Evolutionary conservation across 1,140 invertebrate genomes (phyloP).

Genomic region (Pogonomyrmex californicus): DNA sequence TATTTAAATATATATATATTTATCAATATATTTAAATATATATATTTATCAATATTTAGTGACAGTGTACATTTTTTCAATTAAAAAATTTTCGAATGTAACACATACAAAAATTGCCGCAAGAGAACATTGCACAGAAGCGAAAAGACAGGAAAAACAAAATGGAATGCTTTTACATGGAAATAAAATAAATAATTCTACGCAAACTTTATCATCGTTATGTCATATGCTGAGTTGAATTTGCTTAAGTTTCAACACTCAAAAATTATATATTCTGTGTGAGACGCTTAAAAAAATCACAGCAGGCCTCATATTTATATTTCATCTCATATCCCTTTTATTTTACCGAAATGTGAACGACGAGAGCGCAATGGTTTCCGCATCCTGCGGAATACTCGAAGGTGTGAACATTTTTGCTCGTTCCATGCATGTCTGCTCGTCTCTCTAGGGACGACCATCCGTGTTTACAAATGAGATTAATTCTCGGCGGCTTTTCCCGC

Average conservation of each 20-base stretch:
- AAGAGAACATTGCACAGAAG: neutral
- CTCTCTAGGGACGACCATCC: slow-evolving; percentile 2
- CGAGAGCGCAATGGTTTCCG: no score
- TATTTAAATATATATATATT: neutral
- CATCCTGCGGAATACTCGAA: neutral
- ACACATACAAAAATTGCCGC: neutral
- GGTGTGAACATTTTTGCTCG: slow-evolving; percentile 30
- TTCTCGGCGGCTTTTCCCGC: slow-evolving; percentile 23
- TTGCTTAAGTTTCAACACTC: neutral
- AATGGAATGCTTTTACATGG: neutral
- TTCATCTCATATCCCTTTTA: neutral
- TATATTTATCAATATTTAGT: neutral
- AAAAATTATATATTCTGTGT: slow-evolving; percentile 24
- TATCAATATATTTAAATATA: neutral
- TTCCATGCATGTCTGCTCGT: slow-evolving; percentile 23
- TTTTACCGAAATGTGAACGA: neutral
- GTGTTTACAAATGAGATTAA: slow-evolving; percentile 56
- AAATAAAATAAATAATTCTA: slow-evolving; percentile 17
- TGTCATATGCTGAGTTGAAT: neutral
- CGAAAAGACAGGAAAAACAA: neutral
- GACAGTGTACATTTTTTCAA: neutral
- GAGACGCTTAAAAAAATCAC: neutral
- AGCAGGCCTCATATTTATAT: neutral
- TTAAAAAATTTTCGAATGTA: slow-evolving; percentile 6
- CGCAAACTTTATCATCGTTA: neutral